A percentile compares a stretch with the other conserved stretches of the same genome.
Conservation (phyloP, 2,888 invertebrate genomes). For the Notocelia uddmanniana region DNA sequence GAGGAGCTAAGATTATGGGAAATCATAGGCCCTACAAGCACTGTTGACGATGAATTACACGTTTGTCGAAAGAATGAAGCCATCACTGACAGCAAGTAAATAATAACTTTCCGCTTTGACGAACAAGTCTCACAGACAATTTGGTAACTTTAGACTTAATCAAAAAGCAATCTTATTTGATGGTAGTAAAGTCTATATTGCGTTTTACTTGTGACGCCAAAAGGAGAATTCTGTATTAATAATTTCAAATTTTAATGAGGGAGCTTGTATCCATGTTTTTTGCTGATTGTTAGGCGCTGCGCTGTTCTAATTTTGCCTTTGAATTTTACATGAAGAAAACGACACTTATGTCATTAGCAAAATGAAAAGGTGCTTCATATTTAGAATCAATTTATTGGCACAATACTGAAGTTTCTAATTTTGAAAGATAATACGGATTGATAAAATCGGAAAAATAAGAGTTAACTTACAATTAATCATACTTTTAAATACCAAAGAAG, state of each 20-base stretch:
- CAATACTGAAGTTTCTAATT: background rate
- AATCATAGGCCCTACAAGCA: slow-evolving; percentile 24
- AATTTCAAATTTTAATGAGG: slow-evolving; percentile 14
- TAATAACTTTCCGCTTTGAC: slow-evolving; percentile 24
- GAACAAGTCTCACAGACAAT: background rate
- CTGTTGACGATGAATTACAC: slow-evolving; percentile 14
- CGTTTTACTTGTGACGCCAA: background rate
- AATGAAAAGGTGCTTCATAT: slow-evolving; percentile 16
- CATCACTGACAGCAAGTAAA: slow-evolving; percentile 12
- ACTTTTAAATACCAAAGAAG: no score
- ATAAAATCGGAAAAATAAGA: background rate
- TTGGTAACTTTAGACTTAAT: slow-evolving; percentile 1
- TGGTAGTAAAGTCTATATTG: background rate
- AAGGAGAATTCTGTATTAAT: background rate
- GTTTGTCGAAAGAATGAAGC: slow-evolving; percentile 14
- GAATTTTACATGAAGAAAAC: background rate
- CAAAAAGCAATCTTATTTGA: background rate
- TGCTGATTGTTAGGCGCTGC: slow-evolving; percentile 5
- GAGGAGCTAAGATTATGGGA: slow-evolving; percentile 22
- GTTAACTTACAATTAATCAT: no score
- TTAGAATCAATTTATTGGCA: background rate
- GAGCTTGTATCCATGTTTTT: slow-evolving; percentile 4
- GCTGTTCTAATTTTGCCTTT: slow-evolving; percentile 14
- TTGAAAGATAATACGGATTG: background rate
- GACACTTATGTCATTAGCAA: slow-evolving; percentile 6